Base-by-base conservation (phyloP, 1,140 invertebrate species). In the Leptinotarsa lineolata region DNA sequence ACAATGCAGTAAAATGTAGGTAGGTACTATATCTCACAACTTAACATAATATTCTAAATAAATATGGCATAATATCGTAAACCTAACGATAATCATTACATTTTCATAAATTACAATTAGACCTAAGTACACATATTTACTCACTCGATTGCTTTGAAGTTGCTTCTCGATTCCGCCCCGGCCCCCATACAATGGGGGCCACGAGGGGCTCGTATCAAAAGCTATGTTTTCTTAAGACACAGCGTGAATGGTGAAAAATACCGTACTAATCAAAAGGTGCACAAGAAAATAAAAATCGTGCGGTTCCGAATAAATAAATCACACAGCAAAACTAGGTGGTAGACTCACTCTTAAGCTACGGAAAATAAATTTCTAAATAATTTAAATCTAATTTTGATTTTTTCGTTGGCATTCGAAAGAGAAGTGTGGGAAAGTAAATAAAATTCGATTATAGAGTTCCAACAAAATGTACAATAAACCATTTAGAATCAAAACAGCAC, bases 241-340 rank as follows among this genome's bases (percentile, higher is more conserved):
- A 78, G 77, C 77, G 77, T 78, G 77, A 78, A 78, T 75, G 73
- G 77, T 72, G 73, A 70, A 77, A 70, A 69, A 72, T 75, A 72
- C 71, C 30, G 39, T 64, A 63, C 68, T 75, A 72, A 70, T 72
- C 59, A 68, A 68, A 70, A 72, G 72, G 75, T 75, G 72, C 76
- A 78, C 72, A 21, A 72, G 70, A 70, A 77, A 77, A 77, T 70
- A 59, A 76, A 78, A 73, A 75, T 72, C 69, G 77, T 78, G 75
- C 30, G 30, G 8, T 73, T 63, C 61, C 16, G 24, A 13, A 21
- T 63, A 16, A 63, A 77, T 70, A 70, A 73, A 74, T 72, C 61
- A 63, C 68, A 70, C 72, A 74, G 69, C 69, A 65, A 68, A 68
- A 68, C 45, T 45, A 68, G 39, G 20, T 48, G 45, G 21, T n/a